Conservation (phyloP, 2,113 vertebrate species). For the Petrocephalus zakoni region DNA sequence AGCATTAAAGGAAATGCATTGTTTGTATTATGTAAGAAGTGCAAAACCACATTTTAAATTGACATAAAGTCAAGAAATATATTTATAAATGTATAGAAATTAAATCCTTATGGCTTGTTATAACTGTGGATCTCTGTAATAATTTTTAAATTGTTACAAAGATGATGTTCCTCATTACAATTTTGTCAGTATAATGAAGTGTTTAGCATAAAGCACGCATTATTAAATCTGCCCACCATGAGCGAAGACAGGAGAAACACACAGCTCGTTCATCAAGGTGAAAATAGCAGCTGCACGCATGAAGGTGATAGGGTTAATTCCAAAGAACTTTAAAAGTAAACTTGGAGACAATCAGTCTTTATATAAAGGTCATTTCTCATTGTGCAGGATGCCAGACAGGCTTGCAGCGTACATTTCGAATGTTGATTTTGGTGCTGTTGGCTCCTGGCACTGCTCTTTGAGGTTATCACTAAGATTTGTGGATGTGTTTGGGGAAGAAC, state of each 20-base stretch:
- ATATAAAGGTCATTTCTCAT: slow-evolving; percentile 14
- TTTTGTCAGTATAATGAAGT: slow-evolving; percentile 73
- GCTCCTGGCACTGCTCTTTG: not conserved
- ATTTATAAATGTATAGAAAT: not conserved
- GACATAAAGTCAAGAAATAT: not conserved
- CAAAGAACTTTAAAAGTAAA: slow-evolving; percentile 26
- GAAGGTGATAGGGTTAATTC: slow-evolving; percentile 7
- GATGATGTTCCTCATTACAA: slow-evolving; percentile 65
- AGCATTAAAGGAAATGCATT: not conserved
- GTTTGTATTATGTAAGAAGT: not conserved
- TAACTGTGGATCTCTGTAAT: not conserved
- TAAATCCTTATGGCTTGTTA: not conserved
- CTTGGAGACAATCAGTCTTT: slow-evolving; percentile 18
- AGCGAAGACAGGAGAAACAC: slow-evolving; percentile 67
- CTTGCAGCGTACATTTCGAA: not conserved
- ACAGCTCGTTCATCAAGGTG: slow-evolving; percentile 58
- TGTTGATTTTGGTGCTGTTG: not conserved
- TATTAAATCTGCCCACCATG: slow-evolving; percentile 75
- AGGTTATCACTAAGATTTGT: not conserved
- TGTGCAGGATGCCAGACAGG: not conserved
- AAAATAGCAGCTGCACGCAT: slow-evolving; percentile 50
- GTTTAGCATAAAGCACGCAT: slow-evolving; percentile 85
- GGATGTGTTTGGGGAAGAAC: not conserved
- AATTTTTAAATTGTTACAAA: slow-evolving; percentile 66
- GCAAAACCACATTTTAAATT: not conserved